Evolutionary conservation across 2,797 vertebrate genomes (phyloP).

Genomic region (Poeciliopsis gracilis): DNA sequence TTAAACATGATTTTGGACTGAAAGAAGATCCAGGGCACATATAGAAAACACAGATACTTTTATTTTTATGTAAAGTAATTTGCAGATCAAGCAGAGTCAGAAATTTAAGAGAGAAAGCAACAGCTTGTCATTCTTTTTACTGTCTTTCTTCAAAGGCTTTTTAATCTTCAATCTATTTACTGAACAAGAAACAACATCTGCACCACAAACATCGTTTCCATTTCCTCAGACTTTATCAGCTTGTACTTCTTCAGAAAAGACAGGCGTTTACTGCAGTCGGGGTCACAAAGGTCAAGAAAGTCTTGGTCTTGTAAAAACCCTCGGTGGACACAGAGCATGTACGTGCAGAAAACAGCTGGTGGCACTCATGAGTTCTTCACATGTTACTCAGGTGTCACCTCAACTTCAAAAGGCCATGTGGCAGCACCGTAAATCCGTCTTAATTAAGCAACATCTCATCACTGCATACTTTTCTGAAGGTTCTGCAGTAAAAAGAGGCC

Average conservation of each 20-base stretch:
- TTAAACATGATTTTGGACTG: not conserved
- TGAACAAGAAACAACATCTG: not conserved
- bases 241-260: slow-evolving; percentile 14
- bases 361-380: not conserved
- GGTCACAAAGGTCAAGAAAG: slow-evolving; percentile 2
- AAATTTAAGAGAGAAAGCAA: not conserved
- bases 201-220: not conserved
- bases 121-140: not conserved
- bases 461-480: slow-evolving; percentile 32
- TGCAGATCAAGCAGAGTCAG: not conserved
- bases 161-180: not conserved
- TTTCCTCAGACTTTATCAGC: slow-evolving; percentile 19
- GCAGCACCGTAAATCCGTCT: slow-evolving; percentile 44
- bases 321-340: not conserved
- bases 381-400: slow-evolving; percentile 20
- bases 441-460: slow-evolving; percentile 50
- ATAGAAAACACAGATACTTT: not conserved
- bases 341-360: not conserved
- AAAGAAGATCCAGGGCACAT: not conserved
- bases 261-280: slow-evolving; percentile 28
- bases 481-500: slow-evolving; percentile 44
- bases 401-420: slow-evolving; percentile 45
- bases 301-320: not conserved
- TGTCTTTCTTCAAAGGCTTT: not conserved
- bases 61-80: not conserved